A percentile compares a stretch with the other conserved stretches of the same genome.
Conservation (phyloP, 2,113 vertebrate species). For the Barbus barbus region DNA sequence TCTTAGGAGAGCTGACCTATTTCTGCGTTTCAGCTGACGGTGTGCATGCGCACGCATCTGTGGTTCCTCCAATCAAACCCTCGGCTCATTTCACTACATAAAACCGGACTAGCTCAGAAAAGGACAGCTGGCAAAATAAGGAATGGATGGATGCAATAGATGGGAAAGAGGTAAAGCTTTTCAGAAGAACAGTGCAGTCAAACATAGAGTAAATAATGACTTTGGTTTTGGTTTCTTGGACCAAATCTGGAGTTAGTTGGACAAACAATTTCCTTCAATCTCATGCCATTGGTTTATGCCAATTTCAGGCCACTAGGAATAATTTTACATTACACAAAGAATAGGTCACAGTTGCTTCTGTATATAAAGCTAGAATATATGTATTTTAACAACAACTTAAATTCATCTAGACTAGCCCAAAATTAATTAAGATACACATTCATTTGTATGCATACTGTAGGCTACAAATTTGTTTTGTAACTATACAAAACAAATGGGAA, state of each 20-base stretch:
- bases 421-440: no score
- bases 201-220: background rate
- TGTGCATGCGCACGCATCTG: background rate
- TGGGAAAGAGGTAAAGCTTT: background rate
- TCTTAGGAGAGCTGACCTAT: constrained; percentile 55
- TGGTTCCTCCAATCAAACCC: constrained; percentile 40
- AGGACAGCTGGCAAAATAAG: constrained; percentile 59
- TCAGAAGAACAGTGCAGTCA: background rate
- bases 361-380: background rate
- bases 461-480: background rate
- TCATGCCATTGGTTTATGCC: background rate
- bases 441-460: no score
- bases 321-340: no score
- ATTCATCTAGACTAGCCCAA: background rate
- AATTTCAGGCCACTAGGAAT: background rate
- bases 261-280: background rate
- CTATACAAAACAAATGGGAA: background rate
- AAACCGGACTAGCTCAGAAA: constrained; percentile 44
- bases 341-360: background rate
- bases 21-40: constrained; percentile 51
- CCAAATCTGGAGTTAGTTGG: background rate
- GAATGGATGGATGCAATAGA: constrained; percentile 63
- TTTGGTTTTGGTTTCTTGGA: background rate
- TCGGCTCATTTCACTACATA: constrained; percentile 25
- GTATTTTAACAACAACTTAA: background rate